Evolutionary conservation across 1,140 invertebrate genomes (phyloP).

Genomic region (Macrobrachium rosenbergii): DNA sequence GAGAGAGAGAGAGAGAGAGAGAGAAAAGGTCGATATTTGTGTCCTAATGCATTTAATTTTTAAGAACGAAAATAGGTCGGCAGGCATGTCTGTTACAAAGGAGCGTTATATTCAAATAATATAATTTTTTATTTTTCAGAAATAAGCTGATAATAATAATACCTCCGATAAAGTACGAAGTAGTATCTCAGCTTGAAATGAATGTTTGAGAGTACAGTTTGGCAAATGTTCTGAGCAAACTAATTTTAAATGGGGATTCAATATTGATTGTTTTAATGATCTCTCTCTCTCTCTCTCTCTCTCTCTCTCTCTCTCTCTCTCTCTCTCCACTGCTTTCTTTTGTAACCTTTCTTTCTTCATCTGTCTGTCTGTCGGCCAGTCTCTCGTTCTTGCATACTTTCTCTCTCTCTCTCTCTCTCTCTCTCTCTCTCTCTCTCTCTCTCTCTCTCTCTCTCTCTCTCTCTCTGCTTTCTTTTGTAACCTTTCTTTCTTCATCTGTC

Average conservation of each 20-base stretch:
- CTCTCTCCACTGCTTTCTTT: neutral
- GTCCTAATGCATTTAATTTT: neutral
- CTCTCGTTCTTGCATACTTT: neutral
- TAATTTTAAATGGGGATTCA: no score
- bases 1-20: constrained; percentile 1
- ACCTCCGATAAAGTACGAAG: no score
- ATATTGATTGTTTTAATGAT: neutral
- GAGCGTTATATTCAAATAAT: neutral
- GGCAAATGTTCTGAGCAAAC: no score
- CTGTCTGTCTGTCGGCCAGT: neutral
- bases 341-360: neutral
- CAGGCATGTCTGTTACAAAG: neutral
- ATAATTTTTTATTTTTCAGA: no score
- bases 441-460: no score
- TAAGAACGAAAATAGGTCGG: neutral
- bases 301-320: neutral
- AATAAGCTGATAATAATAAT: no score
- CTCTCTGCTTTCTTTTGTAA: no score
- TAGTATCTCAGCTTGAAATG: no score
- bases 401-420: constrained; percentile 10
- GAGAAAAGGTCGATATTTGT: neutral
- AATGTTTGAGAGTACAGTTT: no score
- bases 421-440: constrained; percentile 9
- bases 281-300: constrained; percentile 6
- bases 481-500: no score